phyloP scores from a whole-genome alignment of 2,888 invertebrate species.

The Neocrepidodera transversa region DNA sequence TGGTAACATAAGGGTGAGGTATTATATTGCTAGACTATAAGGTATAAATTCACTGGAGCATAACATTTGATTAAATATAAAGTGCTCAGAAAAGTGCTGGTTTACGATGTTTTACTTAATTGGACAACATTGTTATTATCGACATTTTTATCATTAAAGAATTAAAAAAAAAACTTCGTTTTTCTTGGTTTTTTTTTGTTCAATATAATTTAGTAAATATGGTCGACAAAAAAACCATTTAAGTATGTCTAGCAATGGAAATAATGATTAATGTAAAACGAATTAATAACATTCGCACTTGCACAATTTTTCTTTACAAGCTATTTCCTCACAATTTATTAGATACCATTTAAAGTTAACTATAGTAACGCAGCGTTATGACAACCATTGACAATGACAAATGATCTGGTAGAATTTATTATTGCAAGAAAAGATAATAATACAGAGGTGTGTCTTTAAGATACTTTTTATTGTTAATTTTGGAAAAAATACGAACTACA shows the following conservation, averaged over 20 bases:
- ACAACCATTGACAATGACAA: slow-evolving; percentile 18
- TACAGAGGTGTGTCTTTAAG: slow-evolving; percentile 16
- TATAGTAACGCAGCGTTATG: slow-evolving; percentile 8
- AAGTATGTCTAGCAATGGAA: slow-evolving; percentile 16
- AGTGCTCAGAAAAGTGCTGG: slow-evolving; percentile 6
- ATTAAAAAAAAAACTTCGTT: too few relatives aligned
- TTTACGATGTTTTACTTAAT: slow-evolving; percentile 9
- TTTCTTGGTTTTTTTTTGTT: too few relatives aligned
- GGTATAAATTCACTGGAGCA: slow-evolving; percentile 29
- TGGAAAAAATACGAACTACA: slow-evolving; percentile 8
- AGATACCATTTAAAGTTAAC: background rate
- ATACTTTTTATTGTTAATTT: slow-evolving; percentile 10
- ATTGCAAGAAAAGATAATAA: slow-evolving; percentile 9
- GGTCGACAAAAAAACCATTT: too few relatives aligned
- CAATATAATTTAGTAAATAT: too few relatives aligned
- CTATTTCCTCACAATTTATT: slow-evolving; percentile 12
- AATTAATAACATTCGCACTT: slow-evolving; percentile 27
- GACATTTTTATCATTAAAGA: background rate
- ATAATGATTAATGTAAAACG: slow-evolving; percentile 27
- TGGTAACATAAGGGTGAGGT: slow-evolving; percentile 39
- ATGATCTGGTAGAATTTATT: slow-evolving; percentile 23
- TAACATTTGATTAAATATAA: slow-evolving; percentile 33
- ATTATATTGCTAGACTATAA: slow-evolving; percentile 22
- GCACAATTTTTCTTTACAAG: slow-evolving; percentile 18
- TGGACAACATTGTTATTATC: background rate